These are phyloP conservation scores for Ammospiza nelsoni DNA, from an alignment of 2,113 vertebrate genomes.

Conservation along the genomic window DNA sequence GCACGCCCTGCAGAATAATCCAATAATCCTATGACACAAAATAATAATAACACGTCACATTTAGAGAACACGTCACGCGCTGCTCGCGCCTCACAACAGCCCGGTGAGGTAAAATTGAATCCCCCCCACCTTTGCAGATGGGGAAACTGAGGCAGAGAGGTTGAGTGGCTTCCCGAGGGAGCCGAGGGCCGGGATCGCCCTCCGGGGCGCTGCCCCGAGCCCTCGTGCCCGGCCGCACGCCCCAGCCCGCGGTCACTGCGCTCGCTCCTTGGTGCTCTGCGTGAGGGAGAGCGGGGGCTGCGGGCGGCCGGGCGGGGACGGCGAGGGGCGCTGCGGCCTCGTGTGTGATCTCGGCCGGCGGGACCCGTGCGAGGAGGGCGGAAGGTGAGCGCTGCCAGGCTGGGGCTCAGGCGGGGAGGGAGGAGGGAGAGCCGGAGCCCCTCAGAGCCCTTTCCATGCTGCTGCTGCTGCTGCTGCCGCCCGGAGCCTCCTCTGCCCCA, in stretches of 20 bases:
- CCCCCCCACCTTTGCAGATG: background rate
- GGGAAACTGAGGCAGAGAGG: slow-evolving; percentile 35
- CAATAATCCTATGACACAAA: background rate
- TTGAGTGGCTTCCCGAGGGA: background rate
- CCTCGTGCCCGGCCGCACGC: background rate
- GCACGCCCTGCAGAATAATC: background rate
- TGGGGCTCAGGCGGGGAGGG: background rate
- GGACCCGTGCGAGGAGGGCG: accelerated
- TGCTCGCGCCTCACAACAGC: background rate
- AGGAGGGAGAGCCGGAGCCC: background rate
- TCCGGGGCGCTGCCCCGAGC: background rate
- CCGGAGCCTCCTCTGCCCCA: accelerated
- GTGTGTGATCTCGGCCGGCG: background rate
- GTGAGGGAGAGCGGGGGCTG: background rate
- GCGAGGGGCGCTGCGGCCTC: background rate
- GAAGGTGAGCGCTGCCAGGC: background rate
- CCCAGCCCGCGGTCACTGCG: accelerated
- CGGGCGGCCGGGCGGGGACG: background rate
- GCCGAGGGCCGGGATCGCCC: background rate
- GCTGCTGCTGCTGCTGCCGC: background rate
- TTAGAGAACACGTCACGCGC: background rate
- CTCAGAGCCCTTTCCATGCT: background rate
- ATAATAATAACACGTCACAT: background rate
- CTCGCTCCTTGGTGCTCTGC: background rate
- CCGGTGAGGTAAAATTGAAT: background rate